Conservation (phyloP, 1,140 invertebrate species). For the Agraylea sexmaculata region DNA sequence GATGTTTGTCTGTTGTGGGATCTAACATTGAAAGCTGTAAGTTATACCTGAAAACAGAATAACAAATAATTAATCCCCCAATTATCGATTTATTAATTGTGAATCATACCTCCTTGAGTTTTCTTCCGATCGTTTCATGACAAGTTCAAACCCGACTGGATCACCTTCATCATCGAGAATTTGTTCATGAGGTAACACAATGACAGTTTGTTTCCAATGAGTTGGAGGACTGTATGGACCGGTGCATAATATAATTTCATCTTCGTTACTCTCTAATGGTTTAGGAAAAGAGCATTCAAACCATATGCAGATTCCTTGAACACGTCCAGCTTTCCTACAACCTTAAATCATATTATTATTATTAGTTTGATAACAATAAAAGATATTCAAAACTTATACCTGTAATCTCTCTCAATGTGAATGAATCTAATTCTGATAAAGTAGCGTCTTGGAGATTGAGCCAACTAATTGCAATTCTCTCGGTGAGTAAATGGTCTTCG, state of each 20-base stretch:
- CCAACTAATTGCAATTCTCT: constrained; percentile 43
- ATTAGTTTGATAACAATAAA: too few relatives aligned
- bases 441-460: constrained; percentile 44
- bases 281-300: constrained; percentile 49
- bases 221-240: constrained; percentile 64
- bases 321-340: constrained; percentile 44
- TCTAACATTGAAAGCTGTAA: constrained; percentile 59
- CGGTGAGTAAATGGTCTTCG: constrained; percentile 39
- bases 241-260: constrained; percentile 53
- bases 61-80: not conserved
- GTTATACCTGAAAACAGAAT: constrained; percentile 44
- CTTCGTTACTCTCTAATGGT: constrained; percentile 21
- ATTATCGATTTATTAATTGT: not conserved
- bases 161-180: constrained; percentile 43
- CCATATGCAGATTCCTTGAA: constrained; percentile 62
- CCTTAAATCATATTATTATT: too few relatives aligned
- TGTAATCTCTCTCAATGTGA: constrained; percentile 30
- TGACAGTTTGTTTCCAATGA: constrained; percentile 97
- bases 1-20: constrained; percentile 56
- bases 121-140: constrained; percentile 37
- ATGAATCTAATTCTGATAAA: constrained; percentile 36
- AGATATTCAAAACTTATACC: constrained; percentile 23
- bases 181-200: constrained; percentile 49
- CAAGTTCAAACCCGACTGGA: constrained; percentile 55
- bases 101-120: constrained; percentile 15